Conservation (phyloP, 2,113 vertebrate species). For the Morone saxatilis region DNA sequence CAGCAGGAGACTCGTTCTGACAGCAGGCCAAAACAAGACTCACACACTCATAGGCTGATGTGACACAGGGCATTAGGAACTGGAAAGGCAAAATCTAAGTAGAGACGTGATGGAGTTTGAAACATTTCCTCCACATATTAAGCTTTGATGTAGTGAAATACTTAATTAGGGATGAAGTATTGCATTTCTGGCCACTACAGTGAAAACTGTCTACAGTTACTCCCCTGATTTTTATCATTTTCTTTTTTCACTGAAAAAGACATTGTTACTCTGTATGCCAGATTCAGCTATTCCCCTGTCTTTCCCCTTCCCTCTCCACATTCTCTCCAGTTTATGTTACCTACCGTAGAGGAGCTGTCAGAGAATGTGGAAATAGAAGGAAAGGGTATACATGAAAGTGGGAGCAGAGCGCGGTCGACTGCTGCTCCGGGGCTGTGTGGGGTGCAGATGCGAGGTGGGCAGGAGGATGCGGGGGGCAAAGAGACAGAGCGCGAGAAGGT, state of each 20-base stretch:
- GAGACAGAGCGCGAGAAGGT: constrained; percentile 41
- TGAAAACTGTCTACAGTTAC: constrained; percentile 29
- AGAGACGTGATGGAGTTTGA: constrained; percentile 41
- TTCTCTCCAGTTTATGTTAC: constrained; percentile 57
- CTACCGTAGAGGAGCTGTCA: constrained; percentile 67
- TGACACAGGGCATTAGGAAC: constrained; percentile 75
- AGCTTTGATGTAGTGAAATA: constrained; percentile 40
- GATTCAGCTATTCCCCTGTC: constrained; percentile 44
- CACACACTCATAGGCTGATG: constrained; percentile 71
- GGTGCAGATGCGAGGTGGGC: constrained; percentile 17
- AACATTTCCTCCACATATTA: constrained; percentile 54
- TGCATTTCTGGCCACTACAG: constrained; percentile 40
- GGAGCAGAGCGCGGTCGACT: constrained; percentile 62
- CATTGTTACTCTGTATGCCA: constrained; percentile 28
- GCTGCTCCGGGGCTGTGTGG: constrained; percentile 66
- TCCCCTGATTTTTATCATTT: constrained; percentile 36
- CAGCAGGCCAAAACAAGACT: constrained; percentile 81
- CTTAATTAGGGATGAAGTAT: constrained; percentile 43
- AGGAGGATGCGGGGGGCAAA: constrained; percentile 28
- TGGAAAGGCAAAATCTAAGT: constrained; percentile 57
- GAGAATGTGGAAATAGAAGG: constrained; percentile 59
- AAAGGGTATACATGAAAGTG: constrained; percentile 49
- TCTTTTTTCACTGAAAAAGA: constrained; percentile 1
- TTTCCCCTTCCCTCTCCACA: constrained; percentile 19
- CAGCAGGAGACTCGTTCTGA: constrained; percentile 78